Evolutionary conservation across 2,888 invertebrate species (phyloP), one percentile per base, ranked within the genome.

Genomic region (Dynastes tityus): DNA sequence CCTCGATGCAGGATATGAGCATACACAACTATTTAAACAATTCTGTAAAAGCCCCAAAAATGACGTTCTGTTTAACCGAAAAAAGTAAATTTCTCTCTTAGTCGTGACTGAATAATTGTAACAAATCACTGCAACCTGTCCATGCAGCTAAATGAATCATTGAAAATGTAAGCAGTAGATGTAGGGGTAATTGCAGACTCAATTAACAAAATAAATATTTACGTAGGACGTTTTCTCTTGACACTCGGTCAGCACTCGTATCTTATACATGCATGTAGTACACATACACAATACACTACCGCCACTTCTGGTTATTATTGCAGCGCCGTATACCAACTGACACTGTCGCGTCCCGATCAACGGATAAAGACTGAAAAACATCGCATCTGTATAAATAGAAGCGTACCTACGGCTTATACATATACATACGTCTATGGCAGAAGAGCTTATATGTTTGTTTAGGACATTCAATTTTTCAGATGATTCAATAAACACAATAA

Each of bases 391-490:
- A 78, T 78, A 80, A 80, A 80, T 80, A 80, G 29, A 68, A 49
- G 53, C 73, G 75, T 58, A 58, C 55, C 55, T 58, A 70, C 61
- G 67, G 75, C 78, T 75, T 45, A 45, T 45, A 11, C 78, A 78
- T 45, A 45, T 45, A 11, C 78, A 78, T 68, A 68, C 53, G 27
- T 51, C 68, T 80, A 74, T 45, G 16, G 73, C 61, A 61, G 78
- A 78, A 80, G 73, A 73, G 76, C 75, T 80, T 76, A 67, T 74
- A 71, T 86, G 84, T 86, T 86, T 86, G 84, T 85, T 86, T 85
- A 86, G 86, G 86, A 85, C 84, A 83, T 83, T 81, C 85, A 85
- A 85, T 86, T 86, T 86, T 86, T 86, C 86, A 84, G 84, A 85
- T 85, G 84, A 86, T 85, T 85, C 85, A 84, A 85, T 85, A 84